Conservation (phyloP, 2,113 vertebrate genomes). For the Silurus asotus region DNA sequence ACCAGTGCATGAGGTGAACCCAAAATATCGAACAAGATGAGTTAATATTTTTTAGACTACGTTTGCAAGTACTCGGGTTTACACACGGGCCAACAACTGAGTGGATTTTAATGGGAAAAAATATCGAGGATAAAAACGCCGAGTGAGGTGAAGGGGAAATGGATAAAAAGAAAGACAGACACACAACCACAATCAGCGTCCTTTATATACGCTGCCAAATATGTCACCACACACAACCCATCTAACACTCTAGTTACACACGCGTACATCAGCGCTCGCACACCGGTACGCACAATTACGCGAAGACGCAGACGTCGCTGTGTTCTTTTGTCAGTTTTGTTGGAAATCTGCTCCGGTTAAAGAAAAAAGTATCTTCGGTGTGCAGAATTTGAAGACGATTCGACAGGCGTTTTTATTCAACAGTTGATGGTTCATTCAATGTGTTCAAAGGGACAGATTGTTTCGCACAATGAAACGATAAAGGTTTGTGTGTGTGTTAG, state of each 20-base stretch:
- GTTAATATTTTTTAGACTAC: slow-evolving; percentile 4
- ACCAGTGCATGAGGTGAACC: neutral
- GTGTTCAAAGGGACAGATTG: neutral
- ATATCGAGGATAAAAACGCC: neutral
- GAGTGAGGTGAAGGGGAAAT: neutral
- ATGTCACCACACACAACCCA: slow-evolving; percentile 59
- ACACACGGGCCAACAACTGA: neutral
- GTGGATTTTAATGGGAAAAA: neutral
- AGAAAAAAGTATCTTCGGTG: too few relatives aligned
- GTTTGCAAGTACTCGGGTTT: slow-evolving; percentile 29
- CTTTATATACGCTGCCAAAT: slow-evolving; percentile 65
- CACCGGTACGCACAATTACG: slow-evolving; percentile 40
- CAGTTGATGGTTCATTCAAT: neutral
- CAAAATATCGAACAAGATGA: neutral
- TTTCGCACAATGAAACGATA: neutral
- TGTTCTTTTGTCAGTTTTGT: neutral
- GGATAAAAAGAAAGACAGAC: slow-evolving; percentile 44
- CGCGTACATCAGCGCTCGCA: slow-evolving; percentile 50
- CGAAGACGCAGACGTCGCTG: neutral
- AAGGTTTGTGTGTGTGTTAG: neutral
- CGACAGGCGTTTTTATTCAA: neutral
- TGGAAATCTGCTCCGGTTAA: neutral
- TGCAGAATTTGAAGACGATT: too few relatives aligned
- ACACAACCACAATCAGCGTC: slow-evolving; percentile 62
- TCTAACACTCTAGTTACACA: slow-evolving; percentile 36